These are phyloP conservation scores for Hydrolagus colliei DNA, from an alignment of 2,797 vertebrate genomes.

Conservation along the genomic window DNA sequence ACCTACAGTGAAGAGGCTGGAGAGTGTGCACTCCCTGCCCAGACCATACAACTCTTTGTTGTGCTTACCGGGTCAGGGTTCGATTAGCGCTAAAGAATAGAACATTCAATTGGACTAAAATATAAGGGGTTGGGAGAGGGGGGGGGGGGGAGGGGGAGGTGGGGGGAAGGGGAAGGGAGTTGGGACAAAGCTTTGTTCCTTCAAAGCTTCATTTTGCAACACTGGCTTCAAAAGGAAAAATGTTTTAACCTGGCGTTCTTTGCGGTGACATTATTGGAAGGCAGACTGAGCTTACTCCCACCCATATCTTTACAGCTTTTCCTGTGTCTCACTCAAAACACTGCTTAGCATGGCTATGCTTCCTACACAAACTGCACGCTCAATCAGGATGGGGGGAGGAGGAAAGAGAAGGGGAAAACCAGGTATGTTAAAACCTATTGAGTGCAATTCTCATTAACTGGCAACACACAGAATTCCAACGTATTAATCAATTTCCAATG, in stretches of 20 bases:
- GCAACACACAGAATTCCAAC: background rate
- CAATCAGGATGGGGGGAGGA: background rate
- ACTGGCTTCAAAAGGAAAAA: conserved; percentile 22
- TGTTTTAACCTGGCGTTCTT: conserved; percentile 22
- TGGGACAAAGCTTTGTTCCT: conserved; percentile 20
- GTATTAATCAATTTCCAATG: background rate
- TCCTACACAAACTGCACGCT: background rate
- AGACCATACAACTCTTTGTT: conserved; percentile 27
- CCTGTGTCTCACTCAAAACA: background rate
- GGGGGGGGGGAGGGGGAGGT: background rate
- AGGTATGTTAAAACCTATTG: background rate
- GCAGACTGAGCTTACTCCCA: conserved; percentile 17
- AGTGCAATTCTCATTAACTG: background rate
- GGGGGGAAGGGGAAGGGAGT: background rate
- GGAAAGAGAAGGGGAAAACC: background rate
- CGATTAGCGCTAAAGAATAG: conserved; percentile 17
- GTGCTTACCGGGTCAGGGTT: conserved; percentile 28
- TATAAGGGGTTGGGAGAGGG: conserved; percentile 15
- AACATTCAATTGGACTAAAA: conserved; percentile 35
- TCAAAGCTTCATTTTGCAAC: conserved; percentile 26
- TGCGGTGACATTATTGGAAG: conserved; percentile 9
- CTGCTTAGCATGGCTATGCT: background rate
- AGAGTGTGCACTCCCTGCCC: conserved; percentile 32
- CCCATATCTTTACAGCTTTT: background rate
- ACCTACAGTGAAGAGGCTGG: conserved; percentile 33